Evolutionary conservation across 2,113 vertebrate genomes (phyloP), one percentile per base, ranked within the genome.

Genomic region (Python bivittatus): DNA sequence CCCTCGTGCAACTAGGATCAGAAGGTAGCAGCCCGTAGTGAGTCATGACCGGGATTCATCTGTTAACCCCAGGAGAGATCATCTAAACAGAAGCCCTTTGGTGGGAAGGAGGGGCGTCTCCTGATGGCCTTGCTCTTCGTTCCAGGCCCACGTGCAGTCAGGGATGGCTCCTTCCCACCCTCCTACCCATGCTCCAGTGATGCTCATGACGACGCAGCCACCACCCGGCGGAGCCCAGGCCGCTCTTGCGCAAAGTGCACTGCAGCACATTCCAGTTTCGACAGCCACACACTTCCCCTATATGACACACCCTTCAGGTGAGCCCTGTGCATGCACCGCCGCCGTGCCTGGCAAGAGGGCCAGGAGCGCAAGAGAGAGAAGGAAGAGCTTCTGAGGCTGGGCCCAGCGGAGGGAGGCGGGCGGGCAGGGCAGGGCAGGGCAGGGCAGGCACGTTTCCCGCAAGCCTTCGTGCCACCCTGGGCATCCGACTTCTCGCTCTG

Each of bases 111-210:
- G 93, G 87, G 93, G 93, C 93, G 95, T 94, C 95, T 93, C 95
- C 96, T 95, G 94, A 95, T 95, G 94, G 94, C 95, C 96, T 92
- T 95, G 91, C 96, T 98, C 96, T 98, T 96, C 97, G 96, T 97
- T 98, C 95, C 97, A 99, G 99, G 99, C 99, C 96, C 99, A 99
- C 97, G 99, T 99, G 98, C 99, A 99, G 98, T 99, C 99, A 96
- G 99, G 99, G 95, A 98, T 99, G 97, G 98, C 99, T 97, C 98
- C 97, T 94, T 98, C 98, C 95, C 99, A 99, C 98, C 99, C 98
- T 89, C 97, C 98, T 93, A 98, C 98, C 96, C 99, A 99, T 97
- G 98, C 99, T 92, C 98, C 98, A 56, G 99, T 99, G 99, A 99
- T 99, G 99, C 98, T 99, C 97, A 99, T 99, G 99, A 98, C 99